Conservation (phyloP, 1,140 invertebrate genomes). For the Zaprionus ghesquierei region DNA sequence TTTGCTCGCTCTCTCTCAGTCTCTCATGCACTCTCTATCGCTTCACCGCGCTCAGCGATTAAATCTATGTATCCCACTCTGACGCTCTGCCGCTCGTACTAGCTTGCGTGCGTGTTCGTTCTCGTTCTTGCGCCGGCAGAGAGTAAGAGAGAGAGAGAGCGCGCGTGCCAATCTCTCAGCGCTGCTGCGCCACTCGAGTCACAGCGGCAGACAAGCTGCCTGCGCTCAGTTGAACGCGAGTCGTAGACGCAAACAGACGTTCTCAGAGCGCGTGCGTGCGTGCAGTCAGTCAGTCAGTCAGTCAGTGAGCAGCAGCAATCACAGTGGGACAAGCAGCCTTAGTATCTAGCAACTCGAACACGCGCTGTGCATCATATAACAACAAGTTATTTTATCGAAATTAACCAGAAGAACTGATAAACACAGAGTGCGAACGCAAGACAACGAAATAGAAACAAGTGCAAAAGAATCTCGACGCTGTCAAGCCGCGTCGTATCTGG, state of each 20-base stretch:
- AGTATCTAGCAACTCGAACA: neutral
- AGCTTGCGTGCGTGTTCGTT: neutral
- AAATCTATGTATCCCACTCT: neutral
- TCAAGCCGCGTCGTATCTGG: conserved; percentile 13
- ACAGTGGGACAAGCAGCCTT: conserved; percentile 5
- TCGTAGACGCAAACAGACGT: conserved; percentile 47
- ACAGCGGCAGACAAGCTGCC: conserved; percentile 20
- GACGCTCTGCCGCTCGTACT: neutral
- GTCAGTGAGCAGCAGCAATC: neutral
- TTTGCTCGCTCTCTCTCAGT: neutral
- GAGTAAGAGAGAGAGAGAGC: neutral
- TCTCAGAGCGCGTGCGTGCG: conserved; percentile 62
- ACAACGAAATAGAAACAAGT: conserved; percentile 1
- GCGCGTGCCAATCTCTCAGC: conserved; percentile 25
- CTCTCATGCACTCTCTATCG: too few relatives aligned
- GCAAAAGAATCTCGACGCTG: conserved; percentile 16
- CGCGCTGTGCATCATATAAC: conserved; percentile 4
- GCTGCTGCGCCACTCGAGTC: conserved; percentile 28
- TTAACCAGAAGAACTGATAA: conserved; percentile 31
- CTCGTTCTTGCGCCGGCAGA: neutral
- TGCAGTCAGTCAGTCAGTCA: conserved; percentile 34
- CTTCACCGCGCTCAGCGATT: too few relatives aligned
- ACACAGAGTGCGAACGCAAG: neutral
- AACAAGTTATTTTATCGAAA: conserved; percentile 40
- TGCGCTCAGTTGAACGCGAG: conserved; percentile 53